Base-by-base conservation (phyloP, 1,140 invertebrate genomes). In the Drosophila bocqueti region DNA sequence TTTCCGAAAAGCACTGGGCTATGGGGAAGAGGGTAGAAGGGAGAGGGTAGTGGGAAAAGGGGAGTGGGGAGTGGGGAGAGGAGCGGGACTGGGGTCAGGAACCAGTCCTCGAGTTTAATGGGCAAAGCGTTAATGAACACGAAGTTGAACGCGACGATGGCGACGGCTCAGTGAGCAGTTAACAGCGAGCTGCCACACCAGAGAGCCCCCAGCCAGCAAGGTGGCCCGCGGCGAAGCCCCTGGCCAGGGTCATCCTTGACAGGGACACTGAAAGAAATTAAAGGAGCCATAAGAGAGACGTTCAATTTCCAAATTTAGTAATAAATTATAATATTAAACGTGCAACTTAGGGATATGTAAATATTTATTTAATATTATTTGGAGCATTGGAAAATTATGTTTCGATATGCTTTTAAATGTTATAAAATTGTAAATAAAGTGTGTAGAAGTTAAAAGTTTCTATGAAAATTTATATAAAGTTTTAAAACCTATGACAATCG, bases 101-200 rank as follows among this genome's bases (percentile, higher is more conserved):
- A 52, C 64, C 79, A 77, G 82, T 78, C 63, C 72, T 87, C 80
- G 73, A 81, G 84, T 73, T 87, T 87, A 87, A 87, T 89, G 84
- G 84, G 67, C 85, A 84, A 55, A 89, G 84, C 84, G 84, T 89
- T 87, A 87, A 87, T 87, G 84, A 87, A 87, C 84, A 89, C 84
- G 84, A 89, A 77, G 74, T 77, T 60, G 74, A 77, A 77, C 57
- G 75, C 69, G 71, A 77, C 73, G 63, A 67, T 31, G 47, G 66
- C 75, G 54, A 77, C 55, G 49, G 47, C 71, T 75, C 73, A 64
- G 50, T 65, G 75, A 76, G 60, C 69, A 77, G 71, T n/a, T 57
- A 57, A 57, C 54, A 57, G 34, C 2, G 54, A 57, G 36, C 54
- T 26, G 36, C 54, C 52, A 21, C 16, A 29, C 49, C 47, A 31